Conservation (phyloP, 30 jellyfish, hydroid and myxozoan species). For the Nemopilema nomurai region DNA sequence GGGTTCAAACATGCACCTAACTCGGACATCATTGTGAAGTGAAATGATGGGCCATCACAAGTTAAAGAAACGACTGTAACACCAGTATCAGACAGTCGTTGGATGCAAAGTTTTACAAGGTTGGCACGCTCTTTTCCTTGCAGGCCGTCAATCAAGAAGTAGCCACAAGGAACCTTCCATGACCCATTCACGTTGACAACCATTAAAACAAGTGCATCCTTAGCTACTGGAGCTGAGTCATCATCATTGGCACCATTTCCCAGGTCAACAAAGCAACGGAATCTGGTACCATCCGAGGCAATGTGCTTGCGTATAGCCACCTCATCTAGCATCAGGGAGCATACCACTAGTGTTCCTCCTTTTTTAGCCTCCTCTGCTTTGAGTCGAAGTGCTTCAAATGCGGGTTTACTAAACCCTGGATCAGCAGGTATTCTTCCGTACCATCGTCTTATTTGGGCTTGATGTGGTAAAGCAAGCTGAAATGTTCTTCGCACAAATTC, state of each 20-base stretch:
- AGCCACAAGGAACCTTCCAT: slow-evolving; percentile 67
- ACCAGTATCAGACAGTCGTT: slow-evolving; percentile 36
- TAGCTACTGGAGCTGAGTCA: slow-evolving; percentile 55
- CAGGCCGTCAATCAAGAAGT: slow-evolving; percentile 58
- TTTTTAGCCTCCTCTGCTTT: slow-evolving; percentile 7
- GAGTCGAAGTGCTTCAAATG: slow-evolving; percentile 16
- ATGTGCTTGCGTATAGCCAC: slow-evolving; percentile 57
- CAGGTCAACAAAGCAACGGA: slow-evolving; percentile 57
- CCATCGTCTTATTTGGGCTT: slow-evolving; percentile 38
- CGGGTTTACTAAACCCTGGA: slow-evolving; percentile 59
- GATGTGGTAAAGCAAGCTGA: slow-evolving; percentile 46
- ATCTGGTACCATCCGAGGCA: slow-evolving; percentile 56
- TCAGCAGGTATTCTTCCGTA: slow-evolving; percentile 51
- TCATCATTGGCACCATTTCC: slow-evolving; percentile 49
- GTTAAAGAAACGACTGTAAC: slow-evolving; percentile 30
- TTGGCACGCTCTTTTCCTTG: slow-evolving; percentile 60
- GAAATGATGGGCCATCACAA: slow-evolving; percentile 66
- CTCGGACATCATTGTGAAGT: slow-evolving; percentile 43
- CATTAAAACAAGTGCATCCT: slow-evolving; percentile 60
- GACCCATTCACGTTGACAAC: slow-evolving; percentile 50
- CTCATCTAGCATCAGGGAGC: slow-evolving; percentile 55
- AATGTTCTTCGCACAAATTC: slow-evolving; percentile 39
- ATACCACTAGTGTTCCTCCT: slow-evolving; percentile 17
- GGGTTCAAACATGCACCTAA: slow-evolving; percentile 62
- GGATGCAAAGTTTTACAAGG: slow-evolving; percentile 36